phyloP scores from a whole-genome alignment of 2,113 vertebrate species.

The Hylia prasina region DNA sequence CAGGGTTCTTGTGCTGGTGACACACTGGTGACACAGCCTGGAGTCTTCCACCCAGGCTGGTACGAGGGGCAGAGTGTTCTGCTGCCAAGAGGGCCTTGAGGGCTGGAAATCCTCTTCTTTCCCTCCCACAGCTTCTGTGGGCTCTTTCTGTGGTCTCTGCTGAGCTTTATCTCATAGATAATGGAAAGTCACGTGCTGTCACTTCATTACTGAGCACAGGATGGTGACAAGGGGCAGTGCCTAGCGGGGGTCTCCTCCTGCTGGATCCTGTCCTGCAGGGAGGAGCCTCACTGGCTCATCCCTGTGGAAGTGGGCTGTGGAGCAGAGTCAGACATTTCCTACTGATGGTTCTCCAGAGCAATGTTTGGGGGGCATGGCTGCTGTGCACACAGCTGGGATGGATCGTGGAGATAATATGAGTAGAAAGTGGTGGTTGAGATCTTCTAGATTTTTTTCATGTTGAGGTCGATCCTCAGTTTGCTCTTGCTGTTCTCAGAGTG shows the following conservation, averaged over 20 bases:
- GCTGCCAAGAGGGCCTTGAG: no score
- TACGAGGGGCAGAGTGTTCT: rapidly evolving
- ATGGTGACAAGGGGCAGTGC: rapidly evolving
- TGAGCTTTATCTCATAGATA: neutral
- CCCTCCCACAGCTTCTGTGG: neutral
- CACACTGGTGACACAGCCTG: neutral
- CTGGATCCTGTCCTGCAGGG: neutral
- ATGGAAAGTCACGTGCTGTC: neutral
- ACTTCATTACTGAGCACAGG: neutral
- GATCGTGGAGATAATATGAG: neutral
- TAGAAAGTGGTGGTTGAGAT: neutral
- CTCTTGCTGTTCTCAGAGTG: rapidly evolving
- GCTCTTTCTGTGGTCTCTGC: neutral
- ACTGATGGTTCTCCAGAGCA: neutral
- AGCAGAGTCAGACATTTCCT: neutral
- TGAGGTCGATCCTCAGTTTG: neutral
- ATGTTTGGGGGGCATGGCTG: rapidly evolving
- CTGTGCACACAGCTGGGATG: neutral
- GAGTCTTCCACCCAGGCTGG: neutral
- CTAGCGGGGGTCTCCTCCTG: rapidly evolving
- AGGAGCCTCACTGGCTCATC: neutral
- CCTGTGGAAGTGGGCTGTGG: neutral
- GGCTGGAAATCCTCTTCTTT: neutral
- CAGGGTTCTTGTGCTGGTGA: neutral
- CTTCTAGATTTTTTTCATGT: neutral